These are phyloP conservation scores for Troilus luridus DNA, from an alignment of 2,888 invertebrate genomes.

Conservation along the genomic window DNA sequence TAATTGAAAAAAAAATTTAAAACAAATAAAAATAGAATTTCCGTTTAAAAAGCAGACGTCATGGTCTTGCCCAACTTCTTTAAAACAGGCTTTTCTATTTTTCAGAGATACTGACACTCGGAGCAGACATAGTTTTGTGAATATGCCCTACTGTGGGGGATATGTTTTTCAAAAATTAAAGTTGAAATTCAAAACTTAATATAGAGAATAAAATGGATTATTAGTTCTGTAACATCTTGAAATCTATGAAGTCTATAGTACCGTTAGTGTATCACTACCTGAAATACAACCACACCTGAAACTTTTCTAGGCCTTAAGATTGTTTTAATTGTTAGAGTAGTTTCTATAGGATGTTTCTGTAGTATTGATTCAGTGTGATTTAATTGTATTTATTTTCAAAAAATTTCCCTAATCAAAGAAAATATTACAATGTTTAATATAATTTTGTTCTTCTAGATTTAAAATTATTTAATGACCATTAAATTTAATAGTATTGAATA, in stretches of 20 bases:
- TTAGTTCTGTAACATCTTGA: too few relatives aligned
- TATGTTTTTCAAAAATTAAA: too few relatives aligned
- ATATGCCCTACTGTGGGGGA: too few relatives aligned
- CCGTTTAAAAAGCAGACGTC: background rate
- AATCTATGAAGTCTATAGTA: too few relatives aligned
- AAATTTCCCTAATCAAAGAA: background rate
- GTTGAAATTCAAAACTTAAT: too few relatives aligned
- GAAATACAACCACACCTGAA: too few relatives aligned
- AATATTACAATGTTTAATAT: background rate
- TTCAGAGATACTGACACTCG: background rate
- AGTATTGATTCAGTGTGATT: background rate
- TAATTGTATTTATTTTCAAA: background rate
- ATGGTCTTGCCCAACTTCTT: too few relatives aligned
- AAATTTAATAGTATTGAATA: background rate
- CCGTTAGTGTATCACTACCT: too few relatives aligned
- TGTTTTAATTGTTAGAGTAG: background rate
- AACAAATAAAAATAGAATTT: background rate
- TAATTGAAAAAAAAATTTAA: background rate
- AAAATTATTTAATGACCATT: background rate
- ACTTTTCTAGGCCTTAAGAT: too few relatives aligned
- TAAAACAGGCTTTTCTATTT: background rate
- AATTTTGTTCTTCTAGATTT: background rate
- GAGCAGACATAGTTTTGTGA: too few relatives aligned
- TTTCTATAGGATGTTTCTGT: background rate
- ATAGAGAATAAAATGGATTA: too few relatives aligned